Percentiles rank a stretch among this genome's conserved stretches.
phyloP scores from a whole-genome alignment of 2,888 invertebrate species.

The Troides oblongomaculatus region DNA sequence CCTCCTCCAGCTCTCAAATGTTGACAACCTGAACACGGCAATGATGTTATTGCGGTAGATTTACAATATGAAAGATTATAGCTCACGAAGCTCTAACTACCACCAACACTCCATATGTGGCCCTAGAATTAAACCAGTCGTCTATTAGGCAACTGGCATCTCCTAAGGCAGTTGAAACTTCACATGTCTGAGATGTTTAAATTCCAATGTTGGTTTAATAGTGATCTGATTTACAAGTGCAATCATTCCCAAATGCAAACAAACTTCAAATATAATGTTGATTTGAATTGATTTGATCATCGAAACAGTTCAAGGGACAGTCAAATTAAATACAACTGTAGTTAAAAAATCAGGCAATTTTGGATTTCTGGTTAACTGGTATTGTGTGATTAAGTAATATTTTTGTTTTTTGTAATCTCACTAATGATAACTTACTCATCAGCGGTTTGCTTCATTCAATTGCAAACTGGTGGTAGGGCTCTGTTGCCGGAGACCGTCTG shows the following conservation, averaged over 20 bases:
- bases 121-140: no score
- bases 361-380: conserved; percentile 6
- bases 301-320: conserved; percentile 13
- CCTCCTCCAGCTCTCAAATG: no score
- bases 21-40: no score
- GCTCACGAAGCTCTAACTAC: no score
- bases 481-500: no score
- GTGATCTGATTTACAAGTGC: conserved; percentile 25
- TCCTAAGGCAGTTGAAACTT: no score
- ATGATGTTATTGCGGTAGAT: no score
- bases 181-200: no score
- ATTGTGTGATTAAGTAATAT: conserved; percentile 9
- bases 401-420: conserved; percentile 55
- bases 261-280: conserved; percentile 22
- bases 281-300: conserved; percentile 12
- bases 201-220: no score
- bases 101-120: no score
- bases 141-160: no score
- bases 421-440: conserved; percentile 61
- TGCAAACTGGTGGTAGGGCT: conserved; percentile 48
- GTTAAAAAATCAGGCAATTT: conserved; percentile 11
- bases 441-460: conserved; percentile 43
- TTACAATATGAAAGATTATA: no score
- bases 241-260: conserved; percentile 7
- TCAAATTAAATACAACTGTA: conserved; percentile 20